phyloP scores from a whole-genome alignment of 2,888 invertebrate genomes.

The Tetanocera ferruginea region DNA sequence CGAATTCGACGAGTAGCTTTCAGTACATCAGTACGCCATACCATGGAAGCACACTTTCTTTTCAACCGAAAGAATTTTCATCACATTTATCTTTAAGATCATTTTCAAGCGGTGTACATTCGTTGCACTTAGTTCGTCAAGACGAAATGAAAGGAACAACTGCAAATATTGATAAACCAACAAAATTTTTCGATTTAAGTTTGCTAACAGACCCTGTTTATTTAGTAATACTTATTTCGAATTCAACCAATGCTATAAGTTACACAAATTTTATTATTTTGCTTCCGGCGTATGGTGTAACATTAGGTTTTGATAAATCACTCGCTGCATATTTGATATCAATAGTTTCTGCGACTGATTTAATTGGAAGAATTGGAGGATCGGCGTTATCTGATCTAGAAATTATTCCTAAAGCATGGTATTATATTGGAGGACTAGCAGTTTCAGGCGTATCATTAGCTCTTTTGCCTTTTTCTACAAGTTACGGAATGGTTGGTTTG shows the following conservation, averaged over 20 bases:
- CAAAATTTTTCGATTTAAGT: constrained; percentile 81
- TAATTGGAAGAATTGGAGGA: constrained; percentile 87
- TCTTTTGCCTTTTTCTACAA: constrained; percentile 77
- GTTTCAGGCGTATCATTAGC: constrained; percentile 83
- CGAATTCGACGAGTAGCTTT: constrained; percentile 85
- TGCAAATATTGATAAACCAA: constrained; percentile 55
- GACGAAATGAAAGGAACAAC: constrained; percentile 56
- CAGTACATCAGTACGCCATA: constrained; percentile 88
- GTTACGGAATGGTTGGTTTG: constrained; percentile 76
- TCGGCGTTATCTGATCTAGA: constrained; percentile 86
- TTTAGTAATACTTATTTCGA: constrained; percentile 85
- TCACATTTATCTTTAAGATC: constrained; percentile 84
- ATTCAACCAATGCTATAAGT: constrained; percentile 87
- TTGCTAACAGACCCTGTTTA: constrained; percentile 84
- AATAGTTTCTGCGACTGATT: constrained; percentile 84
- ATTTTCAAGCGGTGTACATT: constrained; percentile 71
- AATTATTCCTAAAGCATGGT: constrained; percentile 83
- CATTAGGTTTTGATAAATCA: constrained; percentile 79
- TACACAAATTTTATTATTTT: constrained; percentile 89
- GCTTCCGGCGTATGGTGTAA: constrained; percentile 82
- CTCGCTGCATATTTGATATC: constrained; percentile 82
- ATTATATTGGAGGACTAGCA: constrained; percentile 84
- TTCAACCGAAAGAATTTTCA: constrained; percentile 83
- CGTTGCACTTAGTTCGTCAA: constrained; percentile 31
- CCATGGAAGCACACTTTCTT: constrained; percentile 85